Percentiles rank a stretch among this genome's conserved stretches.
These are phyloP conservation scores for Drosophila quinaria DNA, from an alignment of 2,888 invertebrate species.

Conservation along the genomic window DNA sequence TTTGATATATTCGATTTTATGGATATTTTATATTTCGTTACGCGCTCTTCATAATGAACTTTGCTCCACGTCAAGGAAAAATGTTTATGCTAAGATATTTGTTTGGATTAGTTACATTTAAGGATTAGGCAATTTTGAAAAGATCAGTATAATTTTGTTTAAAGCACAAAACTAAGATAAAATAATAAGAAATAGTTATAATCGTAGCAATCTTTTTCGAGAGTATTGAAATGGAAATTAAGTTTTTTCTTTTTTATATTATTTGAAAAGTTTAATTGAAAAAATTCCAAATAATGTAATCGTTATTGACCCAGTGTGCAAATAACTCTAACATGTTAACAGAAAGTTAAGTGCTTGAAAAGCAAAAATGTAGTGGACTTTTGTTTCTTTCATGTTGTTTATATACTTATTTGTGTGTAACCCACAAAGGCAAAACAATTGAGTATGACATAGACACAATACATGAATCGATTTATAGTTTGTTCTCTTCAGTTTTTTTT, in stretches of 20 bases:
- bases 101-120: constrained; percentile 69
- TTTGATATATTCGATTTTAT: constrained; percentile 14
- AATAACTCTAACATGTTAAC: constrained; percentile 26
- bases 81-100: constrained; percentile 56
- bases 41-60: constrained; percentile 74
- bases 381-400: neutral
- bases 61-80: constrained; percentile 75
- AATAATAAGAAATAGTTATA: constrained; percentile 3
- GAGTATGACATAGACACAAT: constrained; percentile 34
- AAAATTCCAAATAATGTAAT: neutral
- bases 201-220: neutral
- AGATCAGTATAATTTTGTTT: constrained; percentile 41
- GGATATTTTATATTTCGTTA: constrained; percentile 35
- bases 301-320: constrained; percentile 31
- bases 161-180: constrained; percentile 42
- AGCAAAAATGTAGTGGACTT: constrained; percentile 15
- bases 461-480: constrained; percentile 34
- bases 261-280: neutral
- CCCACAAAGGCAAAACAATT: constrained; percentile 10
- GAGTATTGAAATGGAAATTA: neutral
- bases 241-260: neutral
- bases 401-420: constrained; percentile 6
- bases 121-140: constrained; percentile 54
- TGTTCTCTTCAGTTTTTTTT: constrained; percentile 15
- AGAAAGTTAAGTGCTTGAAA: constrained; percentile 28